Conservation (phyloP, 2,888 invertebrate species). For the Serrognathus titanus region DNA sequence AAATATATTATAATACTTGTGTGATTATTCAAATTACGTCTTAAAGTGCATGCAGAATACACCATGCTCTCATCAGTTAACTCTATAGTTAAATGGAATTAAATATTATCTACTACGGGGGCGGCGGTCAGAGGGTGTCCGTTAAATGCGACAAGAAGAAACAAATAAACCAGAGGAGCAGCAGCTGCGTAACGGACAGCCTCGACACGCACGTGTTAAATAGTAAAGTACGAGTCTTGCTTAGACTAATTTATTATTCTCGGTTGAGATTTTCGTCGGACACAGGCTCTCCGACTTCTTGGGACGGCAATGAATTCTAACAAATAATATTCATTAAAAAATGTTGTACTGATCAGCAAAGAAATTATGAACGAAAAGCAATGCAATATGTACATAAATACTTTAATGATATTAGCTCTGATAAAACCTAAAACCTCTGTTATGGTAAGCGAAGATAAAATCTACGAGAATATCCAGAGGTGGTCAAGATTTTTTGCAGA, state of each 20-base stretch:
- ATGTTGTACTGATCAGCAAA: background rate
- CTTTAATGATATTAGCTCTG: background rate
- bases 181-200: background rate
- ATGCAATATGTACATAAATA: background rate
- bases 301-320: conserved; percentile 69
- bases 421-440: background rate
- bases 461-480: too few species aligned
- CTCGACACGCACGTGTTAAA: conserved; percentile 2
- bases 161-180: background rate
- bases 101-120: background rate
- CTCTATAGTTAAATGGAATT: conserved; percentile 1
- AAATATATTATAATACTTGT: conserved; percentile 1
- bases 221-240: conserved; percentile 2
- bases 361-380: background rate
- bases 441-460: background rate
- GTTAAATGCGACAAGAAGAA: background rate
- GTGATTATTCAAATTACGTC: conserved; percentile 2
- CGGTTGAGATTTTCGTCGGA: conserved; percentile 75
- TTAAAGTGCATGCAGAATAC: conserved; percentile 14
- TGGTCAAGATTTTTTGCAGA: too few species aligned
- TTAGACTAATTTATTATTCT: conserved; percentile 50
- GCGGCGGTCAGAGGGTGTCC: background rate
- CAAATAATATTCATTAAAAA: conserved; percentile 35
- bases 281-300: conserved; percentile 52
- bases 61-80: background rate